Evolutionary conservation across 2,888 invertebrate genomes (phyloP).

Genomic region (Stictocephala bisonia): DNA sequence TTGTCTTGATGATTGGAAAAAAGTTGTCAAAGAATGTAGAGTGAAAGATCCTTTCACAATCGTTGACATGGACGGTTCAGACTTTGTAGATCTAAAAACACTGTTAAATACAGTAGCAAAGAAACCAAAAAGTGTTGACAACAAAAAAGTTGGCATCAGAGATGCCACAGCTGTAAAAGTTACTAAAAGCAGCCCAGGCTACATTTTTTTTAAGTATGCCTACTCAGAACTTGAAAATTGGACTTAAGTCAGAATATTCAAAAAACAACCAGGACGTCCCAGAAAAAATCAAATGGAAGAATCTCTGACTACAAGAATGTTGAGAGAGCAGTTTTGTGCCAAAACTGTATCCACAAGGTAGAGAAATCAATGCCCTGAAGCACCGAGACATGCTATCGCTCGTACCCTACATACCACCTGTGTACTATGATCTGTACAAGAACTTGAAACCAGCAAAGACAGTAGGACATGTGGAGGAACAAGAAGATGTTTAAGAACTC

Average conservation of each 20-base stretch:
- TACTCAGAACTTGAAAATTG: not conserved
- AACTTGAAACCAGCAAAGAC: conserved; percentile 1
- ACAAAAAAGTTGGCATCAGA: conserved; percentile 22
- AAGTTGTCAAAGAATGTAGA: not conserved
- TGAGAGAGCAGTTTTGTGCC: not conserved
- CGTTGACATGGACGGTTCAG: not conserved
- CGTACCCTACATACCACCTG: not conserved
- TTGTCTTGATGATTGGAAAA: not conserved
- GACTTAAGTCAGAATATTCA: conserved; percentile 1
- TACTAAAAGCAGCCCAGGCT: not conserved
- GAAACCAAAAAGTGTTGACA: not conserved
- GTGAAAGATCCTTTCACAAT: not conserved
- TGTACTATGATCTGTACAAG: not conserved
- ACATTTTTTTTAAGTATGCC: conserved; percentile 5
- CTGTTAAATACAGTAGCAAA: conserved; percentile 6
- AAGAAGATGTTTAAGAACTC: no score
- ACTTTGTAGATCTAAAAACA: not conserved
- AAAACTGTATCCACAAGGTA: conserved; percentile 5
- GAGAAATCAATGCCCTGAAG: conserved; percentile 15
- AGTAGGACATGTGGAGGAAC: no score
- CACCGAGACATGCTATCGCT: not conserved
- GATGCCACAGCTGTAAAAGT: conserved; percentile 1
- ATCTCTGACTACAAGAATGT: not conserved
- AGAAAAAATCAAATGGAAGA: conserved; percentile 13
- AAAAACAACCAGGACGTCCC: conserved; percentile 4